These are phyloP conservation scores for Neoitamus cyanurus DNA, from an alignment of 2,888 invertebrate species.

Conservation along the genomic window DNA sequence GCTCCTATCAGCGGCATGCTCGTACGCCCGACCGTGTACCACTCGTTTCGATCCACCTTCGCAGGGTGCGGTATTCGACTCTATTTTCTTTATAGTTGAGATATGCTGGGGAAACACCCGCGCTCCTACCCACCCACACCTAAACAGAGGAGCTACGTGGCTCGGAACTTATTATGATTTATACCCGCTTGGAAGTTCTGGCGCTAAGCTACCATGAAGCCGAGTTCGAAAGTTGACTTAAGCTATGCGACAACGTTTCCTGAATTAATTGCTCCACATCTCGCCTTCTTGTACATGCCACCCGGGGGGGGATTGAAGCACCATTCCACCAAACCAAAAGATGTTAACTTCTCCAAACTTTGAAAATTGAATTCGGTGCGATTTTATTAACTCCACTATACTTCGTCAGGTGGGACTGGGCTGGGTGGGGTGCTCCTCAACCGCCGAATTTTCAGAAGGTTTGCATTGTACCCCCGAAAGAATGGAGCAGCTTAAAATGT, in stretches of 20 bases:
- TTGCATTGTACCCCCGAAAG: background rate
- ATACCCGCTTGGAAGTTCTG: slow-evolving; percentile 46
- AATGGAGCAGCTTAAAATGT: background rate
- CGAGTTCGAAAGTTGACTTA: slow-evolving; percentile 50
- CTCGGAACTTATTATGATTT: slow-evolving; percentile 50
- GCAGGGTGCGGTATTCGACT: background rate
- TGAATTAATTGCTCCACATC: slow-evolving; percentile 50
- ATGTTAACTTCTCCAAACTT: background rate
- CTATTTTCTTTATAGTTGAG: background rate
- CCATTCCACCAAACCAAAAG: background rate
- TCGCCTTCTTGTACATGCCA: background rate
- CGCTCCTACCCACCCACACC: background rate
- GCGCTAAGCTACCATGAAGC: slow-evolving; percentile 6
- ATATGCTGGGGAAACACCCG: background rate
- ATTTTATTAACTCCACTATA: background rate
- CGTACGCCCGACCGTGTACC: background rate
- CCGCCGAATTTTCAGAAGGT: no score
- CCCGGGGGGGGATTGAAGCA: background rate
- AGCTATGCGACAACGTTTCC: slow-evolving; percentile 50
- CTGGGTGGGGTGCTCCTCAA: background rate
- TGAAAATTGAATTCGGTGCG: slow-evolving; percentile 6
- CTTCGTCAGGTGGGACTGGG: background rate
- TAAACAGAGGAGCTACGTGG: slow-evolving; percentile 43
- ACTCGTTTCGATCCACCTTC: background rate
- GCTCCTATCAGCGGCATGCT: background rate